These are phyloP conservation scores for Pomacea maculata DNA, from an alignment of 1,140 invertebrate genomes.

Conservation along the genomic window DNA sequence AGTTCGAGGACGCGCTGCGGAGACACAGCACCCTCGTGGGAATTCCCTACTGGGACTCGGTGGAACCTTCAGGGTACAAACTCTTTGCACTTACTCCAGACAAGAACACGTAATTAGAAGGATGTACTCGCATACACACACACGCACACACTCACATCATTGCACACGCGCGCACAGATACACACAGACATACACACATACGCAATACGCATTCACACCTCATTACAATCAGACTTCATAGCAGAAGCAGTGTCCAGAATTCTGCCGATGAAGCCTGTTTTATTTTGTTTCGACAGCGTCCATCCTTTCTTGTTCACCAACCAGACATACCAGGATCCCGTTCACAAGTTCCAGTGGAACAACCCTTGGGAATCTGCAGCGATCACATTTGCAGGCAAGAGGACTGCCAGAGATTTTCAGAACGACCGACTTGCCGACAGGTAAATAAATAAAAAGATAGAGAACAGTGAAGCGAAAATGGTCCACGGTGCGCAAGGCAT, in stretches of 20 bases:
- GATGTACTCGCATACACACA: background rate
- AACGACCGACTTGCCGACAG: background rate
- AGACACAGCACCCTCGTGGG: slow-evolving; percentile 32
- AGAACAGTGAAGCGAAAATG: background rate
- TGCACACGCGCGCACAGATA: background rate
- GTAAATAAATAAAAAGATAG: background rate
- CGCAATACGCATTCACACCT: slow-evolving; percentile 2
- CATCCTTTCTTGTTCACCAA: background rate
- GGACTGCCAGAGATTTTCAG: slow-evolving; percentile 6
- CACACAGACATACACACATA: background rate
- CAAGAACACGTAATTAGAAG: no score
- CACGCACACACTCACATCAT: background rate
- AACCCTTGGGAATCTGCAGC: background rate
- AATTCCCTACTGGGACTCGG: slow-evolving; percentile 39
- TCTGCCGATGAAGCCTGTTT: no score
- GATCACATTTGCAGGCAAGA: slow-evolving; percentile 2
- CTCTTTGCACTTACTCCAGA: background rate
- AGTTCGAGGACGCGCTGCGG: slow-evolving; percentile 41
- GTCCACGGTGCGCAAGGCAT: no score
- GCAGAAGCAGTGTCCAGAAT: background rate
- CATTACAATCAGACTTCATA: background rate
- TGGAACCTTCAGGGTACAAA: background rate
- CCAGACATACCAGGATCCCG: background rate
- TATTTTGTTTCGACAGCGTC: no score
- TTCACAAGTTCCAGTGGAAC: background rate